Conservation (phyloP, 2,888 invertebrate species). For the Conomelus anceps region DNA sequence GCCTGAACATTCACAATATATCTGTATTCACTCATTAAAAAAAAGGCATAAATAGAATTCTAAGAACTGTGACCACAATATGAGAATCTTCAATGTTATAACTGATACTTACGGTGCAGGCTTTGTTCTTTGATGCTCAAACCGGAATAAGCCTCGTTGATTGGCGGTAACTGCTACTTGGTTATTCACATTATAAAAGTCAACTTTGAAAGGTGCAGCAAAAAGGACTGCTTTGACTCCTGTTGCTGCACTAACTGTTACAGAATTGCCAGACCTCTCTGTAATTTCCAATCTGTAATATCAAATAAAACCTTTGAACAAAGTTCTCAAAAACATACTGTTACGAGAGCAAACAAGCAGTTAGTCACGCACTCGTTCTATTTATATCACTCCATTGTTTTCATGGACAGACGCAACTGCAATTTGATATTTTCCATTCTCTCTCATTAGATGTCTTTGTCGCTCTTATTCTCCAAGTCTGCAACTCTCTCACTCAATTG, state of each 20-base stretch:
- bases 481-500: too few species aligned
- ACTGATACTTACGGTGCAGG: slow-evolving; percentile 45
- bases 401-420: too few species aligned
- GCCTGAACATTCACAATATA: too few species aligned
- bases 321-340: background rate
- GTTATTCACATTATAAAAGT: slow-evolving; percentile 61
- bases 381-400: too few species aligned
- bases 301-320: slow-evolving; percentile 1
- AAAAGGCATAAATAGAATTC: background rate
- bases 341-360: background rate
- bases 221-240: slow-evolving; percentile 57
- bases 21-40: too few species aligned
- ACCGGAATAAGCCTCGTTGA: slow-evolving; percentile 80
- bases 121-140: slow-evolving; percentile 78
- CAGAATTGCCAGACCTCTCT: slow-evolving; percentile 49
- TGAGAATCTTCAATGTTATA: background rate
- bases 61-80: background rate
- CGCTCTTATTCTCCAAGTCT: too few species aligned
- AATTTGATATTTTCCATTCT: too few species aligned
- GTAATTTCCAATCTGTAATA: slow-evolving; percentile 48
- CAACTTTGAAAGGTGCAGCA: slow-evolving; percentile 74
- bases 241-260: slow-evolving; percentile 50
- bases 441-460: too few species aligned
- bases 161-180: slow-evolving; percentile 74
- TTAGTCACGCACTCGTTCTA: too few species aligned